phyloP scores from a whole-genome alignment of 1,140 invertebrate species.

The Pseudobourletiella spinata region DNA sequence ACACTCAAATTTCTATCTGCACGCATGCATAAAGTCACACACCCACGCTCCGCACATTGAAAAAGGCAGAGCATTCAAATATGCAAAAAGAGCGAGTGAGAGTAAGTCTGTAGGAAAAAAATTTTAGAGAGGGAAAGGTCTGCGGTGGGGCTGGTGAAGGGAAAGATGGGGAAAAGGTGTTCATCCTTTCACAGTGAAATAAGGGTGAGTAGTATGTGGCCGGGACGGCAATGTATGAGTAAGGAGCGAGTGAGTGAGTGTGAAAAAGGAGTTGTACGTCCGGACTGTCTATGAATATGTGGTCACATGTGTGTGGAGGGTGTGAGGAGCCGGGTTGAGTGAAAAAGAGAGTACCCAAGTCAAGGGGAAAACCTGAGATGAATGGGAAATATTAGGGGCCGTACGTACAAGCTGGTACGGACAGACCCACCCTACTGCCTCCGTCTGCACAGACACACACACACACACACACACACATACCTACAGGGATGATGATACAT shows the following conservation, averaged over 20 bases:
- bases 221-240: not conserved
- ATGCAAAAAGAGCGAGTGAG: conserved; percentile 6
- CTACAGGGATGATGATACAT: conserved; percentile 6
- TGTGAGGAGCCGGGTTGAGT: not conserved
- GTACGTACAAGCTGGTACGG: no score
- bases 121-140: not conserved
- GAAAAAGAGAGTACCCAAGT: conserved; percentile 4
- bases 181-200: not conserved
- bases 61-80: no score
- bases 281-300: not conserved
- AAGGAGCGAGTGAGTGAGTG: not conserved
- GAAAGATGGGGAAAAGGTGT: not conserved
- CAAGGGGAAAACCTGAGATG: conserved; percentile 11
- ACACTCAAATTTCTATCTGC: no score
- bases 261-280: not conserved
- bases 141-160: not conserved
- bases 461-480: no score
- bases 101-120: not conserved
- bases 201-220: not conserved
- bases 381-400: conserved; percentile 1
- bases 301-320: not conserved
- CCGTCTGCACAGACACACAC: no score
- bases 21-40: no score
- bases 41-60: no score
- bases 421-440: no score